These are phyloP conservation scores for Helobdella robusta DNA, from an alignment of 2,888 invertebrate species.

Conservation along the genomic window DNA sequence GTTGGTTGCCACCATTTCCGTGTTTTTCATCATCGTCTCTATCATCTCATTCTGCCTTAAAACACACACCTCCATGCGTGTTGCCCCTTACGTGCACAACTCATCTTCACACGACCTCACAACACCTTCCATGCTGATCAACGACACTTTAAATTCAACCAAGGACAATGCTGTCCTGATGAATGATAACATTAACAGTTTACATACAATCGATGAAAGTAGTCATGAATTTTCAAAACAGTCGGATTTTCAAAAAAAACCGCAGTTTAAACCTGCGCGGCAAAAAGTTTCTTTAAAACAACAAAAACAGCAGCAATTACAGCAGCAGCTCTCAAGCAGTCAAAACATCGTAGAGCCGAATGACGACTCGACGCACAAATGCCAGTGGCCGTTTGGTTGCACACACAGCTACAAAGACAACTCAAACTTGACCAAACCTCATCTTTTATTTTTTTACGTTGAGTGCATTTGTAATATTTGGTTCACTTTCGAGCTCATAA, in stretches of 20 bases:
- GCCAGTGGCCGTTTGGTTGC: slow-evolving; percentile 19
- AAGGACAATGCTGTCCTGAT: neutral
- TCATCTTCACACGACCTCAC: neutral
- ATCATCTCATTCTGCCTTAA: slow-evolving; percentile 44
- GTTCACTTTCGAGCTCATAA: slow-evolving; percentile 85
- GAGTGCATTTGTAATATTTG: slow-evolving; percentile 85
- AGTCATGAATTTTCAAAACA: no score
- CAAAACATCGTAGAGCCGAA: neutral
- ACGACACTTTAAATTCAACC: neutral
- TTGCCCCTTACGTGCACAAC: slow-evolving; percentile 4
- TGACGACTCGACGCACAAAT: neutral
- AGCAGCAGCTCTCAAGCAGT: neutral
- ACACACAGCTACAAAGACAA: neutral
- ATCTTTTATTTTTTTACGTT: slow-evolving; percentile 82
- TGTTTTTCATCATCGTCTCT: slow-evolving; percentile 42
- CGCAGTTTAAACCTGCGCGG: neutral
- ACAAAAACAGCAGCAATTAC: neutral
- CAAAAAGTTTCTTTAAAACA: slow-evolving; percentile 13
- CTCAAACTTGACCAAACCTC: slow-evolving; percentile 80
- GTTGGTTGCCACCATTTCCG: slow-evolving; percentile 33
- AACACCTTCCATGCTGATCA: neutral
- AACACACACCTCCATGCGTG: slow-evolving; percentile 37
- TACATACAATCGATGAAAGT: no score
- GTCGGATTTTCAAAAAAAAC: neutral
- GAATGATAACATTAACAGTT: neutral